Percentiles rank a stretch among this genome's conserved stretches.
Evolutionary conservation across 2,113 vertebrate genomes (phyloP).

Genomic region (Odobenus rosmarus): DNA sequence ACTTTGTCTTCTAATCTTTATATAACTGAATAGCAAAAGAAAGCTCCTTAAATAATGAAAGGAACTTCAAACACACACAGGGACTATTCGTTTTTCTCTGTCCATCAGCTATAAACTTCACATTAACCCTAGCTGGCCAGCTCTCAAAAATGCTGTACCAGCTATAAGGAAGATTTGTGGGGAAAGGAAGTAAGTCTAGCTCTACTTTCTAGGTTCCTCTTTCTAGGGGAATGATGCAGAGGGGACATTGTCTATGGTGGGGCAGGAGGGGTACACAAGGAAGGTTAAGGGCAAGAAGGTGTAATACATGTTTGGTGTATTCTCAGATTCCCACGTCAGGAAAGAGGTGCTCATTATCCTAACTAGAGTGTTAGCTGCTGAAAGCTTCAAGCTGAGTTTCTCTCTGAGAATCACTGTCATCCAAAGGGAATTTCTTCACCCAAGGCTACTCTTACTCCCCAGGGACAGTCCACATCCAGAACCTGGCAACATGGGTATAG

Average conservation of each 20-base stretch:
- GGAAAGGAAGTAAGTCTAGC: background rate
- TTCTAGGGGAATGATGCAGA: background rate
- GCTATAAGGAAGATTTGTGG: background rate
- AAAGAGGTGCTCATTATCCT: background rate
- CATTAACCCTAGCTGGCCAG: conserved; percentile 43
- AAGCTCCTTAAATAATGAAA: conserved; percentile 64
- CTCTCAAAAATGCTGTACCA: background rate
- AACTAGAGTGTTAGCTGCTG: background rate
- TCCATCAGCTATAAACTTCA: background rate
- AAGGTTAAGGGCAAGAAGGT: background rate
- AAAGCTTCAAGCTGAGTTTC: background rate
- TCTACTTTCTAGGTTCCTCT: background rate
- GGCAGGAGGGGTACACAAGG: fast-evolving
- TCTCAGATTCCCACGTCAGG: background rate
- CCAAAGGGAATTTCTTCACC: background rate
- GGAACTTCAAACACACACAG: conserved; percentile 54
- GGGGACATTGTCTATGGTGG: background rate
- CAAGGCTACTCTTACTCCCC: background rate
- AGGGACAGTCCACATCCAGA: background rate
- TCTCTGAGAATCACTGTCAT: background rate
- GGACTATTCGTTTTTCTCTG: conserved; percentile 49
- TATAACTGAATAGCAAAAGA: conserved; percentile 59
- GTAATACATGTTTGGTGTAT: background rate
- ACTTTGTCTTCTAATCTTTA: conserved; percentile 69
- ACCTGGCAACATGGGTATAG: background rate